Conservation (phyloP, 2,888 invertebrate species). For the Lamellibrachia columna region DNA sequence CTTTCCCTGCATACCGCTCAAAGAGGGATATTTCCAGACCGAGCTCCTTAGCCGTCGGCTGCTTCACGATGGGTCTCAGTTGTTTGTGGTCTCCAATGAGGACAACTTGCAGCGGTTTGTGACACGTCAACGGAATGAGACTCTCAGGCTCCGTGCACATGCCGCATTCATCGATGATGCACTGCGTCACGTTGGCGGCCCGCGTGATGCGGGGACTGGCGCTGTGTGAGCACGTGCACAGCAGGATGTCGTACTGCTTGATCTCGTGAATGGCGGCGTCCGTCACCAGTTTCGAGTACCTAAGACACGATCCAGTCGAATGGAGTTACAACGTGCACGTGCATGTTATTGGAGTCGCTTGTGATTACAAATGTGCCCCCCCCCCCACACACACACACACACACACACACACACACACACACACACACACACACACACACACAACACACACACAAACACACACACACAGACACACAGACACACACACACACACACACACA, state of each 20-base stretch:
- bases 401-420: too few species aligned
- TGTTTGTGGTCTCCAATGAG: constrained; percentile 61
- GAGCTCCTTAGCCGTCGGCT: constrained; percentile 43
- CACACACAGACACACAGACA: too few species aligned
- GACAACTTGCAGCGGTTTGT: constrained; percentile 47
- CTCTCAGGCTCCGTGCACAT: constrained; percentile 57
- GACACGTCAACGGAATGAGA: constrained; percentile 59
- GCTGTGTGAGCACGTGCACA: constrained; percentile 38
- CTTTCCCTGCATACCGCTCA: constrained; percentile 41
- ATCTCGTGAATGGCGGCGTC: constrained; percentile 34
- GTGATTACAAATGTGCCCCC: too few species aligned
- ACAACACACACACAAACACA: too few species aligned
- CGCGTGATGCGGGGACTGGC: constrained; percentile 27
- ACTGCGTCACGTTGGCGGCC: constrained; percentile 39
- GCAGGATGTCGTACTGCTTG: constrained; percentile 35
- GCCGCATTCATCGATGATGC: constrained; percentile 60
- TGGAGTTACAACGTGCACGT: background rate
- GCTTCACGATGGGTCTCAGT: constrained; percentile 55
- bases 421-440: too few species aligned
- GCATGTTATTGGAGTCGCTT: too few species aligned
- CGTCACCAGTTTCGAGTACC: constrained; percentile 28
- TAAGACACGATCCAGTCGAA: background rate
- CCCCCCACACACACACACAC: too few species aligned
- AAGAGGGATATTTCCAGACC: constrained; percentile 53
- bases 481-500: too few species aligned